phyloP scores from a whole-genome alignment of 2,888 invertebrate genomes.

The Ryuthela nishihirai region DNA sequence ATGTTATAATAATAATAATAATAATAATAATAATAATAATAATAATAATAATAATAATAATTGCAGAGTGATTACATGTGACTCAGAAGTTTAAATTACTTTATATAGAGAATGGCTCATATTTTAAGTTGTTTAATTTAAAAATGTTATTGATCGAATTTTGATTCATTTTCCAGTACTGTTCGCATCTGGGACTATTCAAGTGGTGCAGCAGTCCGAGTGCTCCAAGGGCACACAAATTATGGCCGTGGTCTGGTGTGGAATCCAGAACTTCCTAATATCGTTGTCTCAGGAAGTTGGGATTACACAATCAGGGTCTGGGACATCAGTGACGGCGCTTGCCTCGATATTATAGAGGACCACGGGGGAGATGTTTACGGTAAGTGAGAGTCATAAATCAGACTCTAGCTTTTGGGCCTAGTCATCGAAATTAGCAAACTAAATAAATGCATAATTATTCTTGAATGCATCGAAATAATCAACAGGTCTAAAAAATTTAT shows the following conservation, averaged over 20 bases:
- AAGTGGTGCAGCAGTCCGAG: constrained; percentile 48
- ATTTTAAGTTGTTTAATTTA: too few species aligned
- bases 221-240: constrained; percentile 50
- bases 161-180: constrained; percentile 38
- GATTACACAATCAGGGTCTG: constrained; percentile 52
- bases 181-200: constrained; percentile 53
- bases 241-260: constrained; percentile 52
- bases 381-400: constrained; percentile 42
- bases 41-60: too few species aligned
- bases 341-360: constrained; percentile 50
- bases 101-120: too few species aligned
- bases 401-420: constrained; percentile 52
- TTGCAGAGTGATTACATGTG: too few species aligned
- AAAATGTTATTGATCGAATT: too few species aligned
- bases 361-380: constrained; percentile 55
- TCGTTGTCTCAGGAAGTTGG: constrained; percentile 53
- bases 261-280: constrained; percentile 52
- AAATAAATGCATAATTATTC: too few species aligned
- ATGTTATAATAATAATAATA: too few species aligned
- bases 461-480: too few species aligned
- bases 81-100: too few species aligned
- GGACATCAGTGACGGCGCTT: constrained; percentile 52
- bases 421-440: too few species aligned
- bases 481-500: too few species aligned
- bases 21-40: too few species aligned